Evolutionary conservation across 2,113 vertebrate species (phyloP).

Genomic region (Tricholaema leucomelas): DNA sequence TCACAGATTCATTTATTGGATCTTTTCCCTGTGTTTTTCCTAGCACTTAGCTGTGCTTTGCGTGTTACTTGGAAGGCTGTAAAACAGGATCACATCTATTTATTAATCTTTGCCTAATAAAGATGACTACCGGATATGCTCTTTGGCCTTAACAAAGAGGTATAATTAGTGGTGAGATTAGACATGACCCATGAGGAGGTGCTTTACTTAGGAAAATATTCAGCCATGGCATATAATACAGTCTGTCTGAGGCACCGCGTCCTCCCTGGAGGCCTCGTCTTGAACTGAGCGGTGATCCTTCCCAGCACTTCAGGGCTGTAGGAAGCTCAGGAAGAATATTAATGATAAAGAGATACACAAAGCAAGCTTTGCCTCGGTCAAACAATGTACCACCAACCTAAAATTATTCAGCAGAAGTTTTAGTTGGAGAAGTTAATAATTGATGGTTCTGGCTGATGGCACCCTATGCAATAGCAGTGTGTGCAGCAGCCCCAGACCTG

Average conservation of each 20-base stretch:
- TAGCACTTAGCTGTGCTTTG: background rate
- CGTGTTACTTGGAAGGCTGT: background rate
- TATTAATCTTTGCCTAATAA: slow-evolving; percentile 60
- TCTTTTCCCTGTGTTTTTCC: background rate
- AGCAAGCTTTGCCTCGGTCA: slow-evolving; percentile 30
- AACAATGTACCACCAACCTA: background rate
- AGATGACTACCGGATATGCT: slow-evolving; percentile 53
- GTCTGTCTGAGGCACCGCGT: slow-evolving; percentile 45
- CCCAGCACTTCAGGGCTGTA: background rate
- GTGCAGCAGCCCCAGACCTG: slow-evolving; percentile 26
- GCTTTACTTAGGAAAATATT: slow-evolving; percentile 48
- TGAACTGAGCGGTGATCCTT: slow-evolving; percentile 52
- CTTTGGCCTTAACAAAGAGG: slow-evolving; percentile 58
- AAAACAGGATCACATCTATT: slow-evolving; percentile 6
- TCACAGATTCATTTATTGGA: slow-evolving; percentile 8
- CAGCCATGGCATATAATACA: background rate
- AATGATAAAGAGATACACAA: slow-evolving; percentile 39
- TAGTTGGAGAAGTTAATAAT: slow-evolving; percentile 63
- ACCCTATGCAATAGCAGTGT: slow-evolving; percentile 13
- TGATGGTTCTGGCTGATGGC: slow-evolving; percentile 51
- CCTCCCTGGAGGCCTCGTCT: slow-evolving; percentile 57
- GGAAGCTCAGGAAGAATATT: slow-evolving; percentile 62
- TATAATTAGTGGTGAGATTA: slow-evolving; percentile 67
- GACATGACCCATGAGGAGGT: slow-evolving; percentile 52
- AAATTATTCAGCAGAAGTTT: slow-evolving; percentile 60